Evolutionary conservation across 2,113 vertebrate genomes (phyloP), one percentile per base, ranked within the genome.

Genomic region (Anser brachyrhynchus): DNA sequence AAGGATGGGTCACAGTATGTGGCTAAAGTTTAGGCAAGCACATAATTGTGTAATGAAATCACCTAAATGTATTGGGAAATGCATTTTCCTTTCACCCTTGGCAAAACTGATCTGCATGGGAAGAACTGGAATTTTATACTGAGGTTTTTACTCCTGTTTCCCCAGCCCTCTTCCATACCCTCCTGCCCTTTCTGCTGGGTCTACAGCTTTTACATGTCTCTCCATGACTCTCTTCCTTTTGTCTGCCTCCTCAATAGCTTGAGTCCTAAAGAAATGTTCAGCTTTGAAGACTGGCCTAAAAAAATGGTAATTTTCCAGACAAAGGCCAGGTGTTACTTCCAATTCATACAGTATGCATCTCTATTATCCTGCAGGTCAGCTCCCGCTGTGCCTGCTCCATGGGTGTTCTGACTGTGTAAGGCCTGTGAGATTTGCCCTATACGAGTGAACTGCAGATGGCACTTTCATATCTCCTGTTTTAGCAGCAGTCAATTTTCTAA

Each of bases 221-320:
- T 94, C 73, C 76, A 33, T 75, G 92, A 94, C 95, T 96, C 88
- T 94, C 80, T 92, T 92, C 93, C 95, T 92, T 97, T 97, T 97
- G 95, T 95, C 94, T 97, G 95, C 90, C 72, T 95, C 90, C 93
- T 96, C 94, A 96, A 94, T 93, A 94, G 90, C 85, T 95, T 90
- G 92, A 97, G 90, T 95, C 96, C 90, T 95, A 96, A 96, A 97
- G 94, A 97, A 97, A 96, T 75, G 75, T 93, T 94, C 83, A 51
- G 92, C 93, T 96, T 96, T 96, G 95, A 97, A 96, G 92, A 81
- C 2, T 93, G 92, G 92, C 95, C 95, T 96, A 96, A 97, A 97
- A 96, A 97, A 96, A 96, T 93, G 95, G 90, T 96, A 96, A 96
- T 96, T 97, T 96, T 93, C 88, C 95, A 96, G 93, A 97, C 89